Percentiles rank a stretch among this genome's conserved stretches.
These are phyloP conservation scores for Penelope pileata DNA, from an alignment of 2,113 vertebrate species.

Conservation along the genomic window DNA sequence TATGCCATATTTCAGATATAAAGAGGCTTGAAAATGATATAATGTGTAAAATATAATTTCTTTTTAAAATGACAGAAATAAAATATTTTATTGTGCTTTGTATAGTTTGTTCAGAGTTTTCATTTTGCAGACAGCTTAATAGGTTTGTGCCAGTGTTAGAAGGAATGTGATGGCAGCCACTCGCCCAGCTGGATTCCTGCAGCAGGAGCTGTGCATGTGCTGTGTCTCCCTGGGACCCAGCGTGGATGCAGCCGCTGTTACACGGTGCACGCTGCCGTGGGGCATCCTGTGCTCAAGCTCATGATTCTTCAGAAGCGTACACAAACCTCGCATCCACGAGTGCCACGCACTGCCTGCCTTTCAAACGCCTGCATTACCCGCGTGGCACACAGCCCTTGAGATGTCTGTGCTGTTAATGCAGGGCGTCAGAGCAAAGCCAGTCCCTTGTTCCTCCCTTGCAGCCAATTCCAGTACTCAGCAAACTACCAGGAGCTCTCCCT, in stretches of 20 bases:
- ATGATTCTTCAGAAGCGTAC: neutral
- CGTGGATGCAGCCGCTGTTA: neutral
- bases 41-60: neutral
- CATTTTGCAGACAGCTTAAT: neutral
- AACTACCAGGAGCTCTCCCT: neutral
- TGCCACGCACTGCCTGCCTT: neutral
- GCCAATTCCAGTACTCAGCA: slow-evolving; percentile 27
- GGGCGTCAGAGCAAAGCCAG: neutral
- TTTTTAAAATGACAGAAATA: neutral
- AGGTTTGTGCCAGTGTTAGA: neutral
- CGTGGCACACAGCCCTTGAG: neutral
- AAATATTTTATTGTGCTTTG: neutral
- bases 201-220: neutral
- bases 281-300: neutral
- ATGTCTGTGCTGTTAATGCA: neutral
- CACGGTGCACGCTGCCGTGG: neutral
- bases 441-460: slow-evolving; percentile 30
- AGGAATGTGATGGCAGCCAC: neutral
- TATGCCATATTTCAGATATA: neutral
- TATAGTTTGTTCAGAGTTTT: neutral
- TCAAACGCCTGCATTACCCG: neutral
- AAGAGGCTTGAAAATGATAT: neutral
- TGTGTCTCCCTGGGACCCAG: neutral
- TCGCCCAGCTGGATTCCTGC: neutral
- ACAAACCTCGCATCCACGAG: neutral